A percentile compares a stretch with the other conserved stretches of the same genome.
phyloP scores from a whole-genome alignment of 2,888 invertebrate genomes.

The Caenorhabditis sulstoni region DNA sequence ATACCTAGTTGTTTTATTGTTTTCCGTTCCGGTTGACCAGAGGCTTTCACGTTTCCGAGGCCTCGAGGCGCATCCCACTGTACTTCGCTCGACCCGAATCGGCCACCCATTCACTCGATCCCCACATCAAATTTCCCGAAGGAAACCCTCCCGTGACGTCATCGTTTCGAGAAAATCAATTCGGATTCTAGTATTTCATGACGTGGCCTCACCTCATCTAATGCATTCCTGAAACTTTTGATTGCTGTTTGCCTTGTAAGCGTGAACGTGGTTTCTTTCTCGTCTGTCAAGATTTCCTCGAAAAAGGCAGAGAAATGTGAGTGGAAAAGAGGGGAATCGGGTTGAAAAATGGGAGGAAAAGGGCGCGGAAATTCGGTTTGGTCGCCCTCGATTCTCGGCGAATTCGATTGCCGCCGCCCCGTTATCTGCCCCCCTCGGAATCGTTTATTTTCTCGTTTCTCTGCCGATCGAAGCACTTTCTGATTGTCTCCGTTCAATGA shows the following conservation, averaged over 20 bases:
- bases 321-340: slow-evolving; percentile 5
- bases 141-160: too few relatives aligned
- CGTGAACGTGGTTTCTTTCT: too few relatives aligned
- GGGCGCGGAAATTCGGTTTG: slow-evolving; percentile 30
- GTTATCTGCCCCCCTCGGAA: slow-evolving; percentile 33
- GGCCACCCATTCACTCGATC: too few relatives aligned
- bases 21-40: slow-evolving; percentile 45
- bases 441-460: slow-evolving; percentile 31
- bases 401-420: slow-evolving; percentile 32
- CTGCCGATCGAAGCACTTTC: slow-evolving; percentile 42
- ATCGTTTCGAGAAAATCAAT: too few relatives aligned
- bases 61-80: too few relatives aligned
- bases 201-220: too few relatives aligned
- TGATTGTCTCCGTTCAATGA: slow-evolving; percentile 22
- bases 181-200: too few relatives aligned
- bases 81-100: too few relatives aligned
- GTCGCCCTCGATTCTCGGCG: slow-evolving; percentile 41
- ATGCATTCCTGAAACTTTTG: too few relatives aligned
- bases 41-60: too few relatives aligned
- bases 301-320: not conserved
- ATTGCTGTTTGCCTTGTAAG: too few relatives aligned
- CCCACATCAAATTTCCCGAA: too few relatives aligned
- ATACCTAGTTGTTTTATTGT: slow-evolving; percentile 47
- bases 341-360: slow-evolving; percentile 8
- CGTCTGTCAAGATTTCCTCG: not conserved